Conservation (phyloP, 1,140 invertebrate genomes). For the Lasaia peninsularis region DNA sequence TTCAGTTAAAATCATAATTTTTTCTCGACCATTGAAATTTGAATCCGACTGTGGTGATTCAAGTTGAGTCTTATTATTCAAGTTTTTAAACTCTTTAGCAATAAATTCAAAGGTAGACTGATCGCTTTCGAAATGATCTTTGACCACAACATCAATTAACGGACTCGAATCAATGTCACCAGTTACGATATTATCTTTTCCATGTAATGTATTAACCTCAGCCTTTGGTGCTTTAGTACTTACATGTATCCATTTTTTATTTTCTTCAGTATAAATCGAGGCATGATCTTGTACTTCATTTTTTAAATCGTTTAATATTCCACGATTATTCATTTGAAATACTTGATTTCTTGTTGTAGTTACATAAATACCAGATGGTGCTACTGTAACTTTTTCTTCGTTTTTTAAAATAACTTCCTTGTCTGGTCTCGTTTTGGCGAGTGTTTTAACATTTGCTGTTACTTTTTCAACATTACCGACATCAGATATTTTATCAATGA, state of each 20-base stretch:
- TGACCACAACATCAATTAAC: neutral
- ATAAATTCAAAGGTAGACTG: neutral
- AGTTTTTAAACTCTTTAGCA: neutral
- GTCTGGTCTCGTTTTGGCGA: neutral
- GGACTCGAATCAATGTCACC: neutral
- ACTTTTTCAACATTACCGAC: conserved; percentile 37
- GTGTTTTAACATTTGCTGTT: neutral
- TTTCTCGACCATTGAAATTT: neutral
- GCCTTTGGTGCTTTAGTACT: neutral
- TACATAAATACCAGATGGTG: no score
- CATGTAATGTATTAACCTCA: neutral
- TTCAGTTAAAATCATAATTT: neutral
- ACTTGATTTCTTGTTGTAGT: neutral
- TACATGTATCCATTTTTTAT: neutral
- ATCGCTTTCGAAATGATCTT: conserved; percentile 3
- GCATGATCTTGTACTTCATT: neutral
- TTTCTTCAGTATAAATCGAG: neutral
- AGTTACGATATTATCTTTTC: neutral
- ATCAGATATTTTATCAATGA: conserved; percentile 36
- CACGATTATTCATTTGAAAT: neutral
- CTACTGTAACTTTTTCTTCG: neutral
- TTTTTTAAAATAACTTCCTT: neutral
- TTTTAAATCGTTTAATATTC: neutral
- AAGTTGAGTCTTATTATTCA: neutral
- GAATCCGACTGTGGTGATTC: neutral